Conservation (phyloP, 2,113 vertebrate species). For the Pachyramphus minor region DNA sequence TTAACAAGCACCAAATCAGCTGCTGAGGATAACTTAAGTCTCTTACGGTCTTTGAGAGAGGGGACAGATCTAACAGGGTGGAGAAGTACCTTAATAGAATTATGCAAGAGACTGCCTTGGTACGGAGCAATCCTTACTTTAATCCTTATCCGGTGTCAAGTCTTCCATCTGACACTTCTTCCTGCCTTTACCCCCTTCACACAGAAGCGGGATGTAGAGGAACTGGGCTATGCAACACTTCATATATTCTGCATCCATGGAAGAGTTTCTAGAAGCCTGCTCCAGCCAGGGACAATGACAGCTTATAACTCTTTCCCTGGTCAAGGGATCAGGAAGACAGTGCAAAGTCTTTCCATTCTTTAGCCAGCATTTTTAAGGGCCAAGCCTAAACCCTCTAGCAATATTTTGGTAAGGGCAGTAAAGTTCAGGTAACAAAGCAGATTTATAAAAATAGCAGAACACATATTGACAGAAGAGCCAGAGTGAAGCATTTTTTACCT, state of each 20-base stretch:
- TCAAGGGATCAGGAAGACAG: not conserved
- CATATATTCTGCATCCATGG: not conserved
- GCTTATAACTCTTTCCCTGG: not conserved
- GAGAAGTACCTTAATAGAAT: not conserved
- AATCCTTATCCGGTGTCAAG: not conserved
- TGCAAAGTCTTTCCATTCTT: not conserved
- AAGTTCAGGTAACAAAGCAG: not conserved
- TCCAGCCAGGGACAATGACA: not conserved
- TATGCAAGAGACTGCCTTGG: not conserved
- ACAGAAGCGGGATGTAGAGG: not conserved
- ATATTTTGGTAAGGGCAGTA: not conserved
- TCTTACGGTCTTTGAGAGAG: not conserved
- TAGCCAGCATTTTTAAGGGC: not conserved
- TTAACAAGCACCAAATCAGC: not conserved
- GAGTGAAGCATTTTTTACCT: slow-evolving; percentile 22
- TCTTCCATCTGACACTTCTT: not conserved
- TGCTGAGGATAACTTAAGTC: not conserved
- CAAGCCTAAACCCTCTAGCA: not conserved
- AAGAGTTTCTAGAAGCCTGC: not conserved
- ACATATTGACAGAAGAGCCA: not conserved
- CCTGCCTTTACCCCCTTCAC: not conserved
- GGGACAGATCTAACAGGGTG: not conserved
- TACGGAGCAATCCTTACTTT: not conserved
- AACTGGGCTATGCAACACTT: not conserved
- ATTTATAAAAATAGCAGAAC: not conserved